phyloP scores from a whole-genome alignment of 2,888 invertebrate genomes.

The Schizotus pectinicornis region DNA sequence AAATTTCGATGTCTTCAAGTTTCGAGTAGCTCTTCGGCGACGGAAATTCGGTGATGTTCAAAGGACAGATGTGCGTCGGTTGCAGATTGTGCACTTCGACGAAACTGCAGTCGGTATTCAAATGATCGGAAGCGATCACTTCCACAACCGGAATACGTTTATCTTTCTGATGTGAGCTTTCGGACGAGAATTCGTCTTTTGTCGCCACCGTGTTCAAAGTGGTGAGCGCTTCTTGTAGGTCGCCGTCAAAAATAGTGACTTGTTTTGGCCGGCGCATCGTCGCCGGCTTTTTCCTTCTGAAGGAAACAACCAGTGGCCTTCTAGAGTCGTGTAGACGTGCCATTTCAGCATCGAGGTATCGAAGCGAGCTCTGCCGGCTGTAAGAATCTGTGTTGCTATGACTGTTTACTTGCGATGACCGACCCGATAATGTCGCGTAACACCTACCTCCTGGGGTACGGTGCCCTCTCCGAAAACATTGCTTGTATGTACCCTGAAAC shows the following conservation, averaged over 20 bases:
- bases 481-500: slow-evolving; percentile 52
- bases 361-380: slow-evolving; percentile 52
- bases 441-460: slow-evolving; percentile 48
- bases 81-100: slow-evolving; percentile 41
- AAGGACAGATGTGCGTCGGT: slow-evolving; percentile 46
- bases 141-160: slow-evolving; percentile 21
- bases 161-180: neutral
- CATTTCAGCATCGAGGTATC: slow-evolving; percentile 56
- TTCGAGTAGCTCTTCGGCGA: neutral
- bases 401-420: slow-evolving; percentile 52
- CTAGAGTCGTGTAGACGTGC: slow-evolving; percentile 51
- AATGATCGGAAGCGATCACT: slow-evolving; percentile 1
- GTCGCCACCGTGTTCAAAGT: slow-evolving; percentile 28
- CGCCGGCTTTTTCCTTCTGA: slow-evolving; percentile 47
- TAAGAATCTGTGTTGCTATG: slow-evolving; percentile 54
- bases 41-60: slow-evolving; percentile 17
- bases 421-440: slow-evolving; percentile 53
- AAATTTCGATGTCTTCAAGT: slow-evolving; percentile 9
- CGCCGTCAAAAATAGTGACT: slow-evolving; percentile 27
- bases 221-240: slow-evolving; percentile 44
- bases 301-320: slow-evolving; percentile 57
- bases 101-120: slow-evolving; percentile 31
- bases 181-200: neutral
- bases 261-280: slow-evolving; percentile 27
- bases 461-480: slow-evolving; percentile 44